Evolutionary conservation across 2,113 vertebrate species (phyloP), one percentile per base, ranked within the genome.

Genomic region (Actinemys pallida): DNA sequence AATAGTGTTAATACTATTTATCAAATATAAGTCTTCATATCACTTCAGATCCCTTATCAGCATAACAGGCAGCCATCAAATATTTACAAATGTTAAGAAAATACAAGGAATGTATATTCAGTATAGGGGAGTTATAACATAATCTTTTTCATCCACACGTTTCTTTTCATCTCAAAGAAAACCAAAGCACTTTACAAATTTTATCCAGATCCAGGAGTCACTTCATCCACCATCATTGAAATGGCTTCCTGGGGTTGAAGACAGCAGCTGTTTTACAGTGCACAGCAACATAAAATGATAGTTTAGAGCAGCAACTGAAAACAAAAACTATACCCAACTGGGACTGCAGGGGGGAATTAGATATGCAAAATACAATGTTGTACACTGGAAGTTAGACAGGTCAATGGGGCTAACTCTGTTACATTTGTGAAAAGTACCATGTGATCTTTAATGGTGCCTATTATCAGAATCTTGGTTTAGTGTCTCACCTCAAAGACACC

Each of bases 1-100:
- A 80, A 96, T 39, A 86, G 53, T 75, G 35, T 79, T 75, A 88
- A 89, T 90, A 84, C 79, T 91, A 86, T 91, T 93, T 93, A 93
- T 27, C 57, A 91, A 79, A 1, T 80, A 9, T 17, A 10, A 27
- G 81, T 7, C 3, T 86, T 92, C 76, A 35, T 86, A 91, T 69
- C 1, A 84, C 86, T 89, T 92, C 85, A 86, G 50, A 78, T 75
- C 10, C 59, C 5, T 80, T 88, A 59, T 78, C 89, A 83, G 65
- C 78, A 54, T 25, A 93, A 62, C 3, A 92, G 52, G 17, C 94
- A 90, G 17, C 24, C 42, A 31, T 16, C 4, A 2, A 82, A 88
- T 84, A 88, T 83, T 90, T 62, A 56, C 62, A 92, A 91, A 95
- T 7, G 45, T 3, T 42, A 56, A 13, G 72, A 88, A 49, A 93